Evolutionary conservation across 2,797 vertebrate genomes (phyloP), one percentile per base, ranked within the genome.

Genomic region (Acanthurus lineatus): DNA sequence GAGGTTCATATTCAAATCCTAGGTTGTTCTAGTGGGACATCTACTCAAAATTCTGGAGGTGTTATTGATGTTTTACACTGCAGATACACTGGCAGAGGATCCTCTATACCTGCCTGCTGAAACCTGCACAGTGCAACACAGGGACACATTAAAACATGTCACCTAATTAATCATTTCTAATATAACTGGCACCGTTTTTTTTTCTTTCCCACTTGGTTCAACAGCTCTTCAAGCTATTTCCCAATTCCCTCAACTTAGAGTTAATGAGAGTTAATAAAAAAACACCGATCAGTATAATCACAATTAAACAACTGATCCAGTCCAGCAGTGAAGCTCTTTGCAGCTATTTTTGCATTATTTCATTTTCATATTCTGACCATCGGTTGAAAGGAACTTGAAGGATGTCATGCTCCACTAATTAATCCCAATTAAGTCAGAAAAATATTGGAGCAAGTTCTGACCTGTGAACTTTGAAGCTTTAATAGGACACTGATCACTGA

Each of bases 81-180:
- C 45, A 64, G n/a, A 81, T 5, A 12, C 15, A 58, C 19, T 53
- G n/a, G 66, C 40, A 59, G 28, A 64, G 25, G 35, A 76, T 59
- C 8, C 35, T 65, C 32, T 61, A 65, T 45, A 82, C 20, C 65
- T 48, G 48, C 20, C 65, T 48, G 48, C 63, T 66, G 48, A 52
- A 16, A 64, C 5, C 25, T 35, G 48, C 45, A 7, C 22, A 22
- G 59, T 40, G 28, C 66, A 65, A 51, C 63, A 65, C 40, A 59
- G 32, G 48, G 42, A 69, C 64, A 62, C 56, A 75, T 71, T 52
- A 54, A 58, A 69, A 77, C 42, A 56, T 45, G 58, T 45, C 76
- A 69, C 28, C 56, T 47, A 22, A 68, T 83, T 64, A n/a, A 65
- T 78, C 68, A 57, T 60, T 19, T 59, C 38, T 47, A 52, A 53